These are phyloP conservation scores for Malthinus flaveolus DNA, from an alignment of 2,888 invertebrate species.

Conservation along the genomic window DNA sequence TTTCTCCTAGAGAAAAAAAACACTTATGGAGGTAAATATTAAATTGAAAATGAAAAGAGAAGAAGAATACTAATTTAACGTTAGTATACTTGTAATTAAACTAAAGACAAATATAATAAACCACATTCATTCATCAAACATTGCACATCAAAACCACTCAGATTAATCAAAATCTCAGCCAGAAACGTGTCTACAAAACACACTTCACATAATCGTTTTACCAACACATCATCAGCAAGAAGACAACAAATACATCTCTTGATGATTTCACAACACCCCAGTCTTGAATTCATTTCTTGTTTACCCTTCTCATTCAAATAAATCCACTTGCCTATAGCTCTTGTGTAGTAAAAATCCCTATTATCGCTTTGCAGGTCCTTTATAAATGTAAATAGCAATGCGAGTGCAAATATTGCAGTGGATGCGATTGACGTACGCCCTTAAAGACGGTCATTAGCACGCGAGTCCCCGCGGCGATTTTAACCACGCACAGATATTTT, in stretches of 20 bases:
- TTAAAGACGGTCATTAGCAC: slow-evolving; percentile 40
- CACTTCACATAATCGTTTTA: slow-evolving; percentile 40
- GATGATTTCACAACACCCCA: slow-evolving; percentile 43
- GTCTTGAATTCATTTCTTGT: slow-evolving; percentile 35
- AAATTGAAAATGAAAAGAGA: too few relatives aligned
- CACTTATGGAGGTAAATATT: too few relatives aligned
- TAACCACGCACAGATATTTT: slow-evolving; percentile 4
- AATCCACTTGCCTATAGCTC: slow-evolving; percentile 50
- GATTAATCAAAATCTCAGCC: slow-evolving; percentile 40
- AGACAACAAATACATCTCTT: slow-evolving; percentile 49
- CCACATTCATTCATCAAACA: slow-evolving; percentile 28
- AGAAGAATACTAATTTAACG: slow-evolving; percentile 45
- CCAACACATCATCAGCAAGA: slow-evolving; percentile 48
- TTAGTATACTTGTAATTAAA: slow-evolving; percentile 47
- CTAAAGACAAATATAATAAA: slow-evolving; percentile 21
- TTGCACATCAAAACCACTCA: slow-evolving; percentile 38
- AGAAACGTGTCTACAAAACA: slow-evolving; percentile 34
- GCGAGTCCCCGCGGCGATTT: slow-evolving; percentile 34
- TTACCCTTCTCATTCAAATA: slow-evolving; percentile 46
- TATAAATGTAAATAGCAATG: slow-evolving; percentile 47
- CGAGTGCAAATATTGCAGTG: slow-evolving; percentile 44
- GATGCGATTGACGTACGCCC: slow-evolving; percentile 37
- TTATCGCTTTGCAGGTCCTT: slow-evolving; percentile 45
- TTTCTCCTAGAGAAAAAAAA: too few relatives aligned
- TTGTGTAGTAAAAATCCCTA: slow-evolving; percentile 49